phyloP scores from a whole-genome alignment of 1,140 invertebrate genomes.

The Branchinecta lindahli region DNA sequence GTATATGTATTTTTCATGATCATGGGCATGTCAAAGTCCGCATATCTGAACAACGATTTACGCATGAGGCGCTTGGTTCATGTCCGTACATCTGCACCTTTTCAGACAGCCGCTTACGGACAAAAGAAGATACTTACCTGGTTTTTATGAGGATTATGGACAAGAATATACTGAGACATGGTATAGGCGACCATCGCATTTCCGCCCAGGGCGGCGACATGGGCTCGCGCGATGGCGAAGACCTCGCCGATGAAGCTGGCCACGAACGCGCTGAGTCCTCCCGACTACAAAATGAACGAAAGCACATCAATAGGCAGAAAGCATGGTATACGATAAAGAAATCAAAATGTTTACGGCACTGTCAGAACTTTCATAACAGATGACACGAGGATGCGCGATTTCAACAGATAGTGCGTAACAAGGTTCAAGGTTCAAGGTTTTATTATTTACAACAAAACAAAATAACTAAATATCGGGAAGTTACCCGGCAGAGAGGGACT shows the following conservation, averaged over 20 bases:
- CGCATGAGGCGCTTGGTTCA: too few relatives aligned
- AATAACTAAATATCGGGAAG: too few relatives aligned
- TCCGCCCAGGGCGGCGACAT: constrained; percentile 81
- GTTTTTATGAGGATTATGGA: constrained; percentile 88
- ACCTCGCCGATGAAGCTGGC: constrained; percentile 84
- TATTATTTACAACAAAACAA: too few relatives aligned
- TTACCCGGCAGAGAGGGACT: too few relatives aligned
- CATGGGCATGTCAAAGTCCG: too few relatives aligned
- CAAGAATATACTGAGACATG: constrained; percentile 72
- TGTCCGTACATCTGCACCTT: too few relatives aligned
- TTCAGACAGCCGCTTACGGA: too few relatives aligned
- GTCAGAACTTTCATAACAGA: constrained; percentile 1
- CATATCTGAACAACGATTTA: too few relatives aligned
- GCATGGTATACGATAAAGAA: background rate
- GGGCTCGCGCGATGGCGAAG: constrained; percentile 74
- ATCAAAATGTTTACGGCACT: background rate
- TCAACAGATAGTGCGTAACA: too few relatives aligned
- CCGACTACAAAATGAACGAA: constrained; percentile 38
- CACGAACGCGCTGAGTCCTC: constrained; percentile 80
- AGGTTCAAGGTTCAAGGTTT: too few relatives aligned
- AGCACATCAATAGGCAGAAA: background rate
- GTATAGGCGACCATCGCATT: constrained; percentile 89
- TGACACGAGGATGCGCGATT: too few relatives aligned
- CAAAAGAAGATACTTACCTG: constrained; percentile 45
- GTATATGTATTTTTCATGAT: too few relatives aligned